Evolutionary conservation across 2,888 invertebrate species (phyloP), one percentile per base, ranked within the genome.

Genomic region (Mythimna loreyi): DNA sequence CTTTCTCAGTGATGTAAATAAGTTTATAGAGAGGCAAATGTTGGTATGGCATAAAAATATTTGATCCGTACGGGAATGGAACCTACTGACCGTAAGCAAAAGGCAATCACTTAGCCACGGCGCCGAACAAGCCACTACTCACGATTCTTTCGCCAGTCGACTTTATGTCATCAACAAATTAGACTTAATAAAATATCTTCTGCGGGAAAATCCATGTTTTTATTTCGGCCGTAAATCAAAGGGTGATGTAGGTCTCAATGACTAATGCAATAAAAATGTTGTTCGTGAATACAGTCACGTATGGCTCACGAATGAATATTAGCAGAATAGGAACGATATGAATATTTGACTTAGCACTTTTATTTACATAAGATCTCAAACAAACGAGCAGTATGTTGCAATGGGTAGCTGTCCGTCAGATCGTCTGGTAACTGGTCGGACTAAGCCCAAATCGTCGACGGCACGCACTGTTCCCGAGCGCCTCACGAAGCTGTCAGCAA

Each of bases 221-320:
- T 56, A 56, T 71, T 74, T 21, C 11, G 7, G 33, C 1, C 8
- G 19, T 50, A 56, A 71, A 73, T 70, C 25, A 33, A 13, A 8
- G 19, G 11, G 25, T 33, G 19, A 43, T 28, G 74, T 56, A 5
- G 28, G 55, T 73, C 40, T 33, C 30, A 43, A 49, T 55, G 8
- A 73, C 30, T 28, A 43, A 61, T 25, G 68, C 19, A 52, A 28
- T 60, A 72, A 55, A 53, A 62, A 60, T 57, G 25, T 47, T 19
- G 16, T 21, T 40, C 30, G 53, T 64, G 49, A 5, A 33, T 21
- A 63, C 33, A 21, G 47, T 73, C 74, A 56, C 49, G 70, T 49
- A 11, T 40, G 1, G 2, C 28, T 1, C 13, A 19, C 4, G 11
- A 7, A 3, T 43, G 25, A 16, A 9, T 25, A n/a, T 13, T 40